A percentile compares a stretch with the other conserved stretches of the same genome.
These are phyloP conservation scores for Heteropelma amictum DNA, from an alignment of 2,888 invertebrate genomes.

Conservation along the genomic window DNA sequence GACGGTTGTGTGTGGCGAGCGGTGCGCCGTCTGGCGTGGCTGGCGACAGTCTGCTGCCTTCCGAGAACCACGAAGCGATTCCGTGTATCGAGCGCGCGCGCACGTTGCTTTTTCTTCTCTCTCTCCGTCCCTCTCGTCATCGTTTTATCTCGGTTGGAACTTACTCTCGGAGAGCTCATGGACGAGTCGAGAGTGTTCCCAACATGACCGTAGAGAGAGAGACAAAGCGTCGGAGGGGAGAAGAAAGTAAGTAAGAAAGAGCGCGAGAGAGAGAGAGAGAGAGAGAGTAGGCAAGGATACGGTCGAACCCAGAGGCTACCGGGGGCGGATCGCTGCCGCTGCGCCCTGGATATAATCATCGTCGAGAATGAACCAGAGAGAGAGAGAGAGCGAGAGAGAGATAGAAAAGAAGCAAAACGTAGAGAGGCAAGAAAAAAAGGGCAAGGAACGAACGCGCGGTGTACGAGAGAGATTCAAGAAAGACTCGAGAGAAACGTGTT, in stretches of 20 bases:
- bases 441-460: neutral
- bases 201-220: conserved; percentile 49
- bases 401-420: neutral
- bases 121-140: conserved; percentile 10
- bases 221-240: neutral
- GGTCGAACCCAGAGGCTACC: too few species aligned
- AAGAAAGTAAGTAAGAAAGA: neutral
- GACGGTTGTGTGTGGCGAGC: conserved; percentile 67
- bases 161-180: conserved; percentile 17
- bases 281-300: too few species aligned
- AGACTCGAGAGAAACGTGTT: too few species aligned
- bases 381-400: neutral
- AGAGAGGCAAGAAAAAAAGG: neutral
- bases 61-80: conserved; percentile 77
- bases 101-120: conserved; percentile 39
- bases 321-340: too few species aligned
- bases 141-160: too few species aligned
- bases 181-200: too few species aligned
- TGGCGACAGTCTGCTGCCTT: conserved; percentile 77
- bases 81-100: conserved; percentile 75
- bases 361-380: neutral
- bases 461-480: too few species aligned
- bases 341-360: too few species aligned
- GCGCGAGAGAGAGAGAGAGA: neutral
- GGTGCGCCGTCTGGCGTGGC: conserved; percentile 77